These are phyloP conservation scores for Coregonus clupeaformis DNA, from an alignment of 2,113 vertebrate species.

Conservation along the genomic window DNA sequence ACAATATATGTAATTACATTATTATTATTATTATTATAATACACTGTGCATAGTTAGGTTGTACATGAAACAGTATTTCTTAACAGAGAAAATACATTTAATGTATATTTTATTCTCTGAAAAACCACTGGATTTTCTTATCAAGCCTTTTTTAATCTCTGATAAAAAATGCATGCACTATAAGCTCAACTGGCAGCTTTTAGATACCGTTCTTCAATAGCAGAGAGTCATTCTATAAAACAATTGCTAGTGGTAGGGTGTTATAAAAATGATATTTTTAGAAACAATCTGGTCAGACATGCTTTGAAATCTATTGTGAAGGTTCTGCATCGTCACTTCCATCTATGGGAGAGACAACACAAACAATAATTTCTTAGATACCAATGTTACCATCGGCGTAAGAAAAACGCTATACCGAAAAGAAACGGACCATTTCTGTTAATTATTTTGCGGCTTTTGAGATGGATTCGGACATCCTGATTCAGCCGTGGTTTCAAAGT, in stretches of 20 bases:
- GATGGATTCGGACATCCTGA: constrained; percentile 58
- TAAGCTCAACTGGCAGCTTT: too few species aligned
- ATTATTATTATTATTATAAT: not conserved
- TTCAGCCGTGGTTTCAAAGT: not conserved
- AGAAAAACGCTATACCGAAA: not conserved
- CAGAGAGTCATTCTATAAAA: too few species aligned
- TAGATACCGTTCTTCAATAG: too few species aligned
- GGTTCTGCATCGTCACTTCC: constrained; percentile 75
- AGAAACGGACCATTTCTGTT: constrained; percentile 57
- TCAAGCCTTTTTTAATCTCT: too few species aligned
- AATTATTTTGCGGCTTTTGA: constrained; percentile 51
- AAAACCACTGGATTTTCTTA: too few species aligned
- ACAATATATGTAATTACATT: too few species aligned
- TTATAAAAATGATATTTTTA: constrained; percentile 83
- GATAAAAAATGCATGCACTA: too few species aligned
- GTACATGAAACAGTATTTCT: too few species aligned
- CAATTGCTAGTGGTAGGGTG: not conserved
- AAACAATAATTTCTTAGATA: not conserved
- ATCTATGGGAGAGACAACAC: constrained; percentile 64
- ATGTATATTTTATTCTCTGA: too few species aligned
- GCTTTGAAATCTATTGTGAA: constrained; percentile 79
- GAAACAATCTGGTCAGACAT: constrained; percentile 75
- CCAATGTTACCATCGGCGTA: too few species aligned
- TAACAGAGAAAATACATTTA: too few species aligned
- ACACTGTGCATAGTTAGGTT: too few species aligned